Conservation (phyloP, 2,888 invertebrate genomes). For the Dryobota labecula region DNA sequence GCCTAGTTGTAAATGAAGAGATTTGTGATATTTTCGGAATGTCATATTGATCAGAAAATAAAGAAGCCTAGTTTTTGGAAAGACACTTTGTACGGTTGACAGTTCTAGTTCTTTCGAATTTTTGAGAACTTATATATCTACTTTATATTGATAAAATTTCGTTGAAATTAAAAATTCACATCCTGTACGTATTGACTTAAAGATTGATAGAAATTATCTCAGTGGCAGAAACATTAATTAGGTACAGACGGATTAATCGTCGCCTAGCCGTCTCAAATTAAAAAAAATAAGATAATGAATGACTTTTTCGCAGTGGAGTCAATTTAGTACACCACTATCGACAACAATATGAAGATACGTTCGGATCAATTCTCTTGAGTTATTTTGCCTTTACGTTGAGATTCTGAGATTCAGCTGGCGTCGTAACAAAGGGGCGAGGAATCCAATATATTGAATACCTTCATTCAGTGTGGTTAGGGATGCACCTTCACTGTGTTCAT, state of each 20-base stretch:
- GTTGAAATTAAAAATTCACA: neutral
- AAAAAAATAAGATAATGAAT: neutral
- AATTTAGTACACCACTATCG: neutral
- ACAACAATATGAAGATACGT: slow-evolving; percentile 30
- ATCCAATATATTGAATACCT: slow-evolving; percentile 68
- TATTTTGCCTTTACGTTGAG: slow-evolving; percentile 39
- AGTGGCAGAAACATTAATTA: neutral
- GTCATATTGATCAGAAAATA: neutral
- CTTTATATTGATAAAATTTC: neutral
- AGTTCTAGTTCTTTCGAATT: neutral
- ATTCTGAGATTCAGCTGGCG: slow-evolving; percentile 42
- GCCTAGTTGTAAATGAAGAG: neutral
- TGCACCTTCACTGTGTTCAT: slow-evolving; percentile 49
- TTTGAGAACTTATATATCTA: neutral
- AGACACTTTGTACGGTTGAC: neutral
- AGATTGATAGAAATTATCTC: neutral
- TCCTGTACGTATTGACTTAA: neutral
- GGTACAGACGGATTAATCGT: neutral
- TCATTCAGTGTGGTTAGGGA: slow-evolving; percentile 58
- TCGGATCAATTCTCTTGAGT: slow-evolving; percentile 35
- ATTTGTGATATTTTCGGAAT: neutral
- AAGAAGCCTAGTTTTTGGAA: neutral
- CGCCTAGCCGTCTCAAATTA: neutral
- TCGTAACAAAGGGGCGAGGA: slow-evolving; percentile 57
- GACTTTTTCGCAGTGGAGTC: neutral